Evolutionary conservation across 1,140 invertebrate genomes (phyloP), one percentile per base, ranked within the genome.

Genomic region (Delia radicum): DNA sequence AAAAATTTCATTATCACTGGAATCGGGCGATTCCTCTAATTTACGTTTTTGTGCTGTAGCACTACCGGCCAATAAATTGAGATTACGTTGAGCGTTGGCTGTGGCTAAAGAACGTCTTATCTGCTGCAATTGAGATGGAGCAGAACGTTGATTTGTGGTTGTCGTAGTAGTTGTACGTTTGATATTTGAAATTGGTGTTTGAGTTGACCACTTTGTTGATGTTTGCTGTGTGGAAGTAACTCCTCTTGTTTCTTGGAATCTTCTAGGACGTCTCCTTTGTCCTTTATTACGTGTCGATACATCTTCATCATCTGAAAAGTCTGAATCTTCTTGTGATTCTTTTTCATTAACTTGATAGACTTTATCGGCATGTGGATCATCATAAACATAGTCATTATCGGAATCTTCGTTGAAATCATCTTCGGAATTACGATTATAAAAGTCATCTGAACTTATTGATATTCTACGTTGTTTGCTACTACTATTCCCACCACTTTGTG

Each of bases 261-360:
- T 0, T 67, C 24, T 63, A 21, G 73, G 55, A 33, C 48, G 28
- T 6, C 29, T 29, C 4, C 29, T 21, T 33, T 37, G 29, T 13
- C 29, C n/a, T 3, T 73, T 65, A 7, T 46, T 26, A 13, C 61
- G 33, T 21, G 29, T 12, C 0, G 74, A 46, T 0, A 21, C 13
- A 27, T 27, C n/a, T 13, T 33, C 31, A 13, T 29, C 76, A 18
- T 65, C 46, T 78, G 80, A 77, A 21, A 71, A 74, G 74, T 74
- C 65, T 15, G 73, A 74, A 61, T 76, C 76, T 2, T n/a, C 18
- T 42, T 79, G 77, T 67, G 79, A 79, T 46, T 84, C 82, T 12
- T 31, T 81, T 29, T 82, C 82, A 27, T 33, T 75, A 1, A 81
- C 80, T 26, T 81, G 81, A 7, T 84, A 72, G 6, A 80, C 79